phyloP scores from a whole-genome alignment of 1,140 invertebrate genomes.

The Saxidomus purpurata region DNA sequence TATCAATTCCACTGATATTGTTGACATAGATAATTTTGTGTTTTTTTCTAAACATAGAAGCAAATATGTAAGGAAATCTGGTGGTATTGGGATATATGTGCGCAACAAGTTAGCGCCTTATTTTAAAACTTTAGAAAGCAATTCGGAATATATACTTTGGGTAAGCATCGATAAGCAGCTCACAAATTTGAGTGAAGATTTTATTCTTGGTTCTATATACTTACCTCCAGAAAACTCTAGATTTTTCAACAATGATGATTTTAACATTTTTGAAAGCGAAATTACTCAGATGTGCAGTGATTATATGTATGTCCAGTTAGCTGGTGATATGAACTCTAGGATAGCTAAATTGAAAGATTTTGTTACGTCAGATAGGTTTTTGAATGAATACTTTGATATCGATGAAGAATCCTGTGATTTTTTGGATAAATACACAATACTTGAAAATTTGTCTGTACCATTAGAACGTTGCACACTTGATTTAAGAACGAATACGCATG shows the following conservation, averaged over 20 bases:
- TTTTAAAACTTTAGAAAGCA: not conserved
- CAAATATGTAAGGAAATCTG: constrained; percentile 23
- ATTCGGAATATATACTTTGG: not conserved
- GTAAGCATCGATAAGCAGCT: not conserved
- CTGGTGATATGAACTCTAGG: constrained; percentile 14
- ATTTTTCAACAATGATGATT: constrained; percentile 18
- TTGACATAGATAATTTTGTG: not conserved
- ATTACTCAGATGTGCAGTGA: not conserved
- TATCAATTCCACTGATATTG: not conserved
- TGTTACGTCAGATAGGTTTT: not conserved
- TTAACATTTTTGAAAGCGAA: constrained; percentile 13
- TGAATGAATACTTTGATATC: not conserved
- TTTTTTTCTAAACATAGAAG: constrained; percentile 38
- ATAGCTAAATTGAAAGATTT: not conserved
- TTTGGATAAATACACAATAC: not conserved
- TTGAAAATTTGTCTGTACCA: constrained; percentile 12
- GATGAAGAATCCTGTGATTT: not conserved
- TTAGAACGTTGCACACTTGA: not conserved
- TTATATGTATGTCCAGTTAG: not conserved
- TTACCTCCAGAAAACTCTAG: constrained; percentile 32
- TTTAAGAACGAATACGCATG: constrained; percentile 6
- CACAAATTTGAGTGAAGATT: not conserved
- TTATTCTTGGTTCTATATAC: constrained; percentile 8
- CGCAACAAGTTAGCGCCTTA: not conserved
- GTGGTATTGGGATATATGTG: constrained; percentile 40